Evolutionary conservation across 2,797 vertebrate species (phyloP).

Genomic region (Molothrus aeneus): DNA sequence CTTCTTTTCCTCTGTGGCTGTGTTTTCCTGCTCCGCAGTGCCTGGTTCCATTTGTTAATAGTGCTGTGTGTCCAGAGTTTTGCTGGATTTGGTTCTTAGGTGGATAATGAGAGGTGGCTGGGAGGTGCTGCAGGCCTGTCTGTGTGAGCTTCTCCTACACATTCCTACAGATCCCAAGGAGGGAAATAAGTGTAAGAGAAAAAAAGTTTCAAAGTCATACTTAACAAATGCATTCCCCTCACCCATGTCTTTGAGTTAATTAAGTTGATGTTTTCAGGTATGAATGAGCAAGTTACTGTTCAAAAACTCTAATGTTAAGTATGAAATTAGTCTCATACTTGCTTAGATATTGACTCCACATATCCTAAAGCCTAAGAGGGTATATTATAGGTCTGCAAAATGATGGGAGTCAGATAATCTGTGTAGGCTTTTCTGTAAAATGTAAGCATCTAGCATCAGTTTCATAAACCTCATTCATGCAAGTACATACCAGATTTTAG

Average conservation of each 20-base stretch:
- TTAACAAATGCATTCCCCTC: not conserved
- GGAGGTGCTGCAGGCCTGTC: not conserved
- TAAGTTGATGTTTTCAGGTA: not conserved
- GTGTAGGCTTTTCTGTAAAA: not conserved
- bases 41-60: not conserved
- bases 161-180: not conserved
- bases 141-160: not conserved
- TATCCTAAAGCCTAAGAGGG: not conserved
- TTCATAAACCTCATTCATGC: not conserved
- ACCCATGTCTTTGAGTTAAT: not conserved
- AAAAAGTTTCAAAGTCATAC: not conserved
- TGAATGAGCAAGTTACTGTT: not conserved
- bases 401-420: not conserved
- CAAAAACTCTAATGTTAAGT: not conserved
- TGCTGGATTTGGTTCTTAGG: not conserved
- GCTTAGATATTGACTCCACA: not conserved
- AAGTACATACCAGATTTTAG: not conserved
- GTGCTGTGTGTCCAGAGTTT: not conserved
- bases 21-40: not conserved
- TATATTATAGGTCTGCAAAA: not conserved
- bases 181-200: not conserved
- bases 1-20: not conserved
- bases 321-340: not conserved
- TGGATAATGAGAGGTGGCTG: not conserved
- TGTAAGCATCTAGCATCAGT: not conserved